Evolutionary conservation across 2,113 vertebrate genomes (phyloP).

Genomic region (Albula glossodonta): DNA sequence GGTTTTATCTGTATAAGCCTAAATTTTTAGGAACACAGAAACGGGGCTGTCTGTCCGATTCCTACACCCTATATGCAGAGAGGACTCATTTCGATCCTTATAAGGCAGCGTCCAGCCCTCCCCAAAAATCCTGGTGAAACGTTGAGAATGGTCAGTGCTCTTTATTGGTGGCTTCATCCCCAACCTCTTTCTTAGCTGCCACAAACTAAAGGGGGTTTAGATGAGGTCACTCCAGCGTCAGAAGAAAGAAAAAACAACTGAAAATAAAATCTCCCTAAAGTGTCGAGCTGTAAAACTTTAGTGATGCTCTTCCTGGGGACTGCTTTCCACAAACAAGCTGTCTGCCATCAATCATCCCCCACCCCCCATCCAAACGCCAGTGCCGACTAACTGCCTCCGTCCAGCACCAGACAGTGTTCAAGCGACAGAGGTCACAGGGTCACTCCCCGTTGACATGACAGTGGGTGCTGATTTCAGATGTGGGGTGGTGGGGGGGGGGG

Average conservation of each 20-base stretch:
- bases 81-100: not conserved
- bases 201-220: not conserved
- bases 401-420: not conserved
- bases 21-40: no score
- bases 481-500: no score
- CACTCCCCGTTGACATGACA: no score
- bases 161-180: not conserved
- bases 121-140: not conserved
- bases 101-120: not conserved
- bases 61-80: no score
- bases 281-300: not conserved
- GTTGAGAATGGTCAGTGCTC: not conserved
- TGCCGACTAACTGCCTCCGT: not conserved
- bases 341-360: not conserved
- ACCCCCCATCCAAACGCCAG: not conserved
- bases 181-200: not conserved
- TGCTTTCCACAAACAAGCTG: not conserved
- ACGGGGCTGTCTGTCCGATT: no score
- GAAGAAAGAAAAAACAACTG: not conserved
- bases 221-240: slow-evolving; percentile 2
- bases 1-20: no score
- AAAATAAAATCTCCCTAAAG: not conserved
- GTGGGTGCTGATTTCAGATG: no score
- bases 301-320: slow-evolving; percentile 5
- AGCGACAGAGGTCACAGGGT: not conserved